Percentiles rank a stretch among this genome's conserved stretches.
These are phyloP conservation scores for Aphelenchoides bicaudatus DNA, from an alignment of 2,888 invertebrate species.

Conservation along the genomic window DNA sequence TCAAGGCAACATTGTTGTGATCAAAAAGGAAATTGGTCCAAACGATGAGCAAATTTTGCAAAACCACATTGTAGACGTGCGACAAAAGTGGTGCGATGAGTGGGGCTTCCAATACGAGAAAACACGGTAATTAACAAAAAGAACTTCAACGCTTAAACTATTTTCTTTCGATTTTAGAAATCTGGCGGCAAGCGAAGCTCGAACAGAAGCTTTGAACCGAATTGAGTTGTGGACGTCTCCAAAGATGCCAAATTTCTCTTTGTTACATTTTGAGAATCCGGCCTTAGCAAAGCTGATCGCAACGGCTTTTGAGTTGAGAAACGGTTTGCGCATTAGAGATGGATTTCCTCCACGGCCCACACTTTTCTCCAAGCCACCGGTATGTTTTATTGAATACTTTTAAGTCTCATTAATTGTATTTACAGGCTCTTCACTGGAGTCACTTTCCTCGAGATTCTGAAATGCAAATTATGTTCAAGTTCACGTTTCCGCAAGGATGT, in stretches of 20 bases:
- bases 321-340: constrained; percentile 24
- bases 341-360: constrained; percentile 10
- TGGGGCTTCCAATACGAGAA: constrained; percentile 29
- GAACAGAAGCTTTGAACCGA: constrained; percentile 29
- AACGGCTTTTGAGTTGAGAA: constrained; percentile 15
- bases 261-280: constrained; percentile 33
- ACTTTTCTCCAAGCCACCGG: constrained; percentile 36
- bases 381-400: constrained; percentile 12
- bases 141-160: constrained; percentile 4
- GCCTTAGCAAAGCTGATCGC: constrained; percentile 25
- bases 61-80: constrained; percentile 24
- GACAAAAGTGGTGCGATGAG: constrained; percentile 26
- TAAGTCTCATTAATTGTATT: neutral
- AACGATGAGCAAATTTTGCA: constrained; percentile 23
- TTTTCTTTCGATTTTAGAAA: no score
- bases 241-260: constrained; percentile 23
- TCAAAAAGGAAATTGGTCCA: constrained; percentile 32
- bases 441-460: constrained; percentile 43
- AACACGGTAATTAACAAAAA: no score
- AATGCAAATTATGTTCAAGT: constrained; percentile 40
- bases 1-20: constrained; percentile 25
- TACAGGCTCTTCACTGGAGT: constrained; percentile 36
- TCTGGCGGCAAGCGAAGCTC: constrained; percentile 32
- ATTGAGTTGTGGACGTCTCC: constrained; percentile 33
- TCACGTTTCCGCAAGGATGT: constrained; percentile 39